phyloP scores from a whole-genome alignment of 1,140 invertebrate species.

The Plectus sambesii region DNA sequence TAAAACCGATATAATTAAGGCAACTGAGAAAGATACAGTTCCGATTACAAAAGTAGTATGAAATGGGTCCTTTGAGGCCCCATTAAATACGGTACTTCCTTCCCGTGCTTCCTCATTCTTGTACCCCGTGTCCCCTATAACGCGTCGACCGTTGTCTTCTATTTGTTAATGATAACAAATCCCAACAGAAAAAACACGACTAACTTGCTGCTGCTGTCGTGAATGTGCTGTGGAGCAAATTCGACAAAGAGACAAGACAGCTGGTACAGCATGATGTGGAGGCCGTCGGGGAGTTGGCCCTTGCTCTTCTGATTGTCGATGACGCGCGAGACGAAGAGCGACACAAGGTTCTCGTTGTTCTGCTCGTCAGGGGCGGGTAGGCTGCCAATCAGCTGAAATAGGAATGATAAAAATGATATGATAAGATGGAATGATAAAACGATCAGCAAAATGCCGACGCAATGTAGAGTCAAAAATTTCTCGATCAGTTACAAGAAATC shows the following conservation, averaged over 20 bases:
- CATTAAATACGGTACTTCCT: no score
- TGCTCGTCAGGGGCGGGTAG: constrained; percentile 68
- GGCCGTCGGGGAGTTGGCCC: constrained; percentile 69
- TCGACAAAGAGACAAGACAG: constrained; percentile 87
- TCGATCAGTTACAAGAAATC: no score
- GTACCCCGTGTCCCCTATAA: no score
- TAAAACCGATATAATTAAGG: constrained; percentile 12
- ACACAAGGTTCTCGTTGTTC: constrained; percentile 77
- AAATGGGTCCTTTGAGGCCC: no score
- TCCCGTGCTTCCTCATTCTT: no score
- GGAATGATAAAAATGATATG: no score
- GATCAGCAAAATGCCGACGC: no score
- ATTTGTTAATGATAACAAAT: constrained; percentile 2
- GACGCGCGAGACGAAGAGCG: constrained; percentile 76
- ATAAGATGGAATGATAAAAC: no score
- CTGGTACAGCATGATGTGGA: constrained; percentile 81
- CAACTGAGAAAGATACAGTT: constrained; percentile 1
- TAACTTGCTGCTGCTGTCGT: constrained; percentile 77
- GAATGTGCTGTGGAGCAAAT: constrained; percentile 84
- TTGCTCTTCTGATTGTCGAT: constrained; percentile 61
- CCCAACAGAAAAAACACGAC: constrained; percentile 17
- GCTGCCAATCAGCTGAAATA: constrained; percentile 55
- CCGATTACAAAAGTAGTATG: no score
- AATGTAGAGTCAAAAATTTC: no score
- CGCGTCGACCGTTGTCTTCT: no score